Conservation (phyloP, 2,797 vertebrate species). For the Eleutherodactylus coqui region DNA sequence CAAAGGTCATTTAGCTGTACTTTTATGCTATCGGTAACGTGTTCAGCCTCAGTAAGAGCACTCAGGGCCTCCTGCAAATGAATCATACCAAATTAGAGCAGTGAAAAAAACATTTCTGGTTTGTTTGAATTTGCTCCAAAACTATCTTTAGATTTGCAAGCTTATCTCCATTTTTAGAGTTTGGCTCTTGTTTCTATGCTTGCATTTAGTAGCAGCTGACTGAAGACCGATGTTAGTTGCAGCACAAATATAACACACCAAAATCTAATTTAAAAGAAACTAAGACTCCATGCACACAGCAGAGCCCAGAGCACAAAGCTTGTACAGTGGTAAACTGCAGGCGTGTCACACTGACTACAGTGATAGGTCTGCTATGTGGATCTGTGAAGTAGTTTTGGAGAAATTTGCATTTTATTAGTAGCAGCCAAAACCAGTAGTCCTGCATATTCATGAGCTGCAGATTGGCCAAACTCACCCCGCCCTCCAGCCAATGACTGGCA, state of each 20-base stretch:
- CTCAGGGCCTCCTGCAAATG: slow-evolving; percentile 83
- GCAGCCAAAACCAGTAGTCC: too few relatives aligned
- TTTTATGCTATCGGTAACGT: slow-evolving; percentile 88
- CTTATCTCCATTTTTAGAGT: background rate
- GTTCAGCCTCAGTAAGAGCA: slow-evolving; percentile 87
- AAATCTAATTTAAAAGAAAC: background rate
- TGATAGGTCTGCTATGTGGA: too few relatives aligned
- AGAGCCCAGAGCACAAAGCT: background rate
- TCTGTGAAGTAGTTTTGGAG: too few relatives aligned
- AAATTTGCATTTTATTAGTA: too few relatives aligned
- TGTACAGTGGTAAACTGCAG: background rate
- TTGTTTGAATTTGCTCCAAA: background rate
- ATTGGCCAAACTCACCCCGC: too few relatives aligned
- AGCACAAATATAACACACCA: background rate
- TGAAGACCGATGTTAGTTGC: background rate
- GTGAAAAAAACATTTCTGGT: background rate
- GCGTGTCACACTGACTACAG: too few relatives aligned
- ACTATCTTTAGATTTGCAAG: background rate
- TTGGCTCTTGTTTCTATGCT: background rate
- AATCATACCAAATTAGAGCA: background rate
- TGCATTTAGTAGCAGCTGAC: background rate
- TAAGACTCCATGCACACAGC: background rate
- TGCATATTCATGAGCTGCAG: too few relatives aligned
- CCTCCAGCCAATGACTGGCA: too few relatives aligned
- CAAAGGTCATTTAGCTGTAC: slow-evolving; percentile 93